Evolutionary conservation across 64 coral and sea anemone genomes (phyloP).

Genomic region (Montipora efflorescens): DNA sequence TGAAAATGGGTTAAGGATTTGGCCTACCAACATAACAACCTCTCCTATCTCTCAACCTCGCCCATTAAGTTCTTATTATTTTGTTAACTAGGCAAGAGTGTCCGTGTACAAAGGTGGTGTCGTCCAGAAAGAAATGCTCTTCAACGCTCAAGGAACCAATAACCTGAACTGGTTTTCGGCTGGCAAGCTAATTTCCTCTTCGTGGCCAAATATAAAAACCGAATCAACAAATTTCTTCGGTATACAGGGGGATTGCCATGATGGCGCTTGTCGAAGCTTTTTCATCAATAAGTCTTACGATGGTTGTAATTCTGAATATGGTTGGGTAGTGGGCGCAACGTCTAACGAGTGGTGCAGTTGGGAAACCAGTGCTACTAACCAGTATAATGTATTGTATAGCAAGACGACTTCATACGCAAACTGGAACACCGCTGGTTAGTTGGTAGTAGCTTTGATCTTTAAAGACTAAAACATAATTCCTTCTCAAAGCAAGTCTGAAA

Average conservation of each 20-base stretch:
- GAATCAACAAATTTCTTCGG: conserved; percentile 10
- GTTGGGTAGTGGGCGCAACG: conserved; percentile 16
- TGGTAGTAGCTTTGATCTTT: not conserved
- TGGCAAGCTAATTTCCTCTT: not conserved
- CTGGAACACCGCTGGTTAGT: conserved; percentile 47
- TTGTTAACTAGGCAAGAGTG: conserved; percentile 9
- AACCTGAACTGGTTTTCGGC: conserved; percentile 25
- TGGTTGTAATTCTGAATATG: not conserved
- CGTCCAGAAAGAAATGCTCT: not conserved
- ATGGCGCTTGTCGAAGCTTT: conserved; percentile 13
- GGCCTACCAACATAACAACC: too few species aligned
- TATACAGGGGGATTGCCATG: conserved; percentile 8
- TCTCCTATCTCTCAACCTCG: too few species aligned
- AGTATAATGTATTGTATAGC: conserved; percentile 27
- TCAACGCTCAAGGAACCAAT: conserved; percentile 5
- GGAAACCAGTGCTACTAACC: conserved; percentile 6
- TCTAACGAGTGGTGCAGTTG: not conserved
- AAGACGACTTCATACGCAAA: not conserved
- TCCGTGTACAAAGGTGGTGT: not conserved
- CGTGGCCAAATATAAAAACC: conserved; percentile 35
- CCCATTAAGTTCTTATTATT: not conserved
- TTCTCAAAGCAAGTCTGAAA: not conserved
- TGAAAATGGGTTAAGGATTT: too few species aligned
- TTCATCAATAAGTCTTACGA: conserved; percentile 33
- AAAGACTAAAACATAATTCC: not conserved